A percentile compares a stretch with the other conserved stretches of the same genome.
Conservation (phyloP, 2,888 invertebrate genomes). For the Drosophila infuscata region DNA sequence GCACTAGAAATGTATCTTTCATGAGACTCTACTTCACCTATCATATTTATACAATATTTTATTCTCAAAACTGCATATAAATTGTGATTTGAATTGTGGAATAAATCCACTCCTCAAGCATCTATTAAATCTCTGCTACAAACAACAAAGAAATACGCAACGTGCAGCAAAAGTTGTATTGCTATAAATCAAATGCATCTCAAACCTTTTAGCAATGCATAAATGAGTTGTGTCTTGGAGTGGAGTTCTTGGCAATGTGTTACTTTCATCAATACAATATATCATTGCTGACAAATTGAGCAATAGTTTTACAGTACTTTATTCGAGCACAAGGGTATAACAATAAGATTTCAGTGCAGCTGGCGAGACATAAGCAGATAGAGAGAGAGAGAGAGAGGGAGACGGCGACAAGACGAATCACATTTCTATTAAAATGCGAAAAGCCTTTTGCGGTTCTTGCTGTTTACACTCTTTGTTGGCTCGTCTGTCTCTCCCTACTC, state of each 20-base stretch:
- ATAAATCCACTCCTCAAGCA: not conserved
- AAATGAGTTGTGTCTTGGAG: conserved; percentile 1
- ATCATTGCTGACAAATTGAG: conserved; percentile 18
- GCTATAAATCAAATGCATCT: not conserved
- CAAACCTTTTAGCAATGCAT: conserved; percentile 3
- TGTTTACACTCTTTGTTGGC: conserved; percentile 54
- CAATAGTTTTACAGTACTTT: conserved; percentile 21
- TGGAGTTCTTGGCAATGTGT: not conserved
- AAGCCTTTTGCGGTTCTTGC: conserved; percentile 72
- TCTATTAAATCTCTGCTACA: not conserved
- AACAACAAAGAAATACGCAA: not conserved
- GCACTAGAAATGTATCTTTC: not conserved
- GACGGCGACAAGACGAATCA: conserved; percentile 62
- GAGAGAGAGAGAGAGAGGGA: conserved; percentile 6
- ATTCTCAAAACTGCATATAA: not conserved
- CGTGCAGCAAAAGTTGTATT: not conserved
- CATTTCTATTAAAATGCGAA: conserved; percentile 79
- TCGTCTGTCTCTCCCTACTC: conserved; percentile 1
- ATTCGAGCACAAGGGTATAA: conserved; percentile 37
- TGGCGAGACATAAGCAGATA: conserved; percentile 11
- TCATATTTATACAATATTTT: not conserved
- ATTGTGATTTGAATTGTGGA: not conserved
- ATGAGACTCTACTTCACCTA: not conserved
- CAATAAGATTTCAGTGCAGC: conserved; percentile 41
- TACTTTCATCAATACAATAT: not conserved